These are phyloP conservation scores for Phyllostomus hastatus DNA, from an alignment of 2,113 vertebrate genomes.

Conservation along the genomic window DNA sequence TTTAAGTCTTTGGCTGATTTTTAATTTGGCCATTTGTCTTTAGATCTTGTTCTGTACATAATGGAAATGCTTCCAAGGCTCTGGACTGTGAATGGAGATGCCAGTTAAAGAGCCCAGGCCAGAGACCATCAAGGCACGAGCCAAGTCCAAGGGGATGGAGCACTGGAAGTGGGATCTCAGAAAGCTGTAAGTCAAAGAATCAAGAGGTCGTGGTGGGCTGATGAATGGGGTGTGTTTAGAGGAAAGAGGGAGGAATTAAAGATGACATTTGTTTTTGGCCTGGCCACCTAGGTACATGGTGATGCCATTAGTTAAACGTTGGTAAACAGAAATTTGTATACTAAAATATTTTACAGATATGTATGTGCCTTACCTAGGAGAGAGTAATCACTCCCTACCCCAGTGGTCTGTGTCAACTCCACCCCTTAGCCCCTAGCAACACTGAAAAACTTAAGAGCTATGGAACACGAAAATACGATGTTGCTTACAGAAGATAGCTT, in stretches of 20 bases:
- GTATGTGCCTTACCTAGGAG: neutral
- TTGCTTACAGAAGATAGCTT: neutral
- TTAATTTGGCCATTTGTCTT: neutral
- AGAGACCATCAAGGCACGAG: neutral
- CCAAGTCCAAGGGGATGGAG: neutral
- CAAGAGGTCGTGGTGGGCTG: neutral
- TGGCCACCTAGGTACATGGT: neutral
- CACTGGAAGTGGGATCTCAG: neutral
- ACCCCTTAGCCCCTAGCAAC: neutral
- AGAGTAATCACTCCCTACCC: neutral
- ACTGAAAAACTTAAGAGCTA: neutral
- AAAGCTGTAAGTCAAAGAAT: neutral
- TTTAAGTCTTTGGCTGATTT: neutral
- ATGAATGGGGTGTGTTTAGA: neutral
- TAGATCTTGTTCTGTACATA: neutral
- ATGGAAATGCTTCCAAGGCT: neutral
- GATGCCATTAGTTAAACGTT: neutral
- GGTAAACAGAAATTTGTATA: neutral
- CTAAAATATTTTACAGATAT: slow-evolving; percentile 2
- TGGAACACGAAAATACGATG: neutral
- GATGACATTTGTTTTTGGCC: neutral
- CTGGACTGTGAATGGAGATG: neutral
- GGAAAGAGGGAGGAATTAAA: neutral
- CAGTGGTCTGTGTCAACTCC: neutral
- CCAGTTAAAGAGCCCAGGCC: neutral